A percentile compares a stretch with the other conserved stretches of the same genome.
Evolutionary conservation across 23 tunicate genomes (phyloP).

Genomic region (Aplidium turbinatum): DNA sequence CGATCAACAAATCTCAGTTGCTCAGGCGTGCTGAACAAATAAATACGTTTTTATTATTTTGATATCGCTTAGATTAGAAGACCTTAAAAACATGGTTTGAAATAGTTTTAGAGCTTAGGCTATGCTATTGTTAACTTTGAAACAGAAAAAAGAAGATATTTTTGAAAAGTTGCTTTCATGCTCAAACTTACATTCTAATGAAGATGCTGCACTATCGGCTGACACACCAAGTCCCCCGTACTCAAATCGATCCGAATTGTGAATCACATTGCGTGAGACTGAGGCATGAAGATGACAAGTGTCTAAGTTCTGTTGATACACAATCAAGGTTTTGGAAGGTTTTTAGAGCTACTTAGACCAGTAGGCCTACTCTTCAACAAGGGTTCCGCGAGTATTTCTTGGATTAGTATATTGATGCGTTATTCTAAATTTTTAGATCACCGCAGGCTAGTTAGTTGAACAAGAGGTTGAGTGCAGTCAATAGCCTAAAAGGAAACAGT

Average conservation of each 20-base stretch:
- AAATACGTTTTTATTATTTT: not conserved
- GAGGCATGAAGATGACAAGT: conserved; percentile 46
- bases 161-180: not conserved
- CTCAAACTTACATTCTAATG: conserved; percentile 2
- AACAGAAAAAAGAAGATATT: not conserved
- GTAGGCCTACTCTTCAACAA: no score
- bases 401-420: no score
- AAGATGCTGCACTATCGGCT: conserved; percentile 43
- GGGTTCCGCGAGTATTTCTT: no score
- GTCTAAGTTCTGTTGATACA: conserved; percentile 15
- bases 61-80: conserved; percentile 2
- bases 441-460: no score
- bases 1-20: no score
- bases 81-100: no score
- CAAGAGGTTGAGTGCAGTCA: no score
- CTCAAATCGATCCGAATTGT: conserved; percentile 15
- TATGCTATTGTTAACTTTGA: no score
- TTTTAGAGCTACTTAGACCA: no score
- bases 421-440: no score
- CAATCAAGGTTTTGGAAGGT: not conserved
- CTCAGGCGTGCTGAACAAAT: not conserved
- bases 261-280: conserved; percentile 32
- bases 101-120: no score
- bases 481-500: no score
- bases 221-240: conserved; percentile 41